Evolutionary conservation across 2,113 vertebrate genomes (phyloP).

Genomic region (Alligator sinensis): DNA sequence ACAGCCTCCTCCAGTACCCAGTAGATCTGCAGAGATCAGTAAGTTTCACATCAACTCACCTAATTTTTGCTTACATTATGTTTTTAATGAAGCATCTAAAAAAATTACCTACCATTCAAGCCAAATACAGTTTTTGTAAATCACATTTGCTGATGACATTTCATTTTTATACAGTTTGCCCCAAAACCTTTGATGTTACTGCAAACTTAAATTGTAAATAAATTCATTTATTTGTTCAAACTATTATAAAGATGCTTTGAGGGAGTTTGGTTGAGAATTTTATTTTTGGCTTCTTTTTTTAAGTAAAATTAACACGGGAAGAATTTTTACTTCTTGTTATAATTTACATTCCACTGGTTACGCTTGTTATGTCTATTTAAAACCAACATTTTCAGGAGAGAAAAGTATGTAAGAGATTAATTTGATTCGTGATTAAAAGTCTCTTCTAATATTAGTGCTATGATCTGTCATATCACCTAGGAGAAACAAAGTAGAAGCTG

Average conservation of each 20-base stretch:
- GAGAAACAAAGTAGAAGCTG: background rate
- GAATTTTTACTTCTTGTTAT: background rate
- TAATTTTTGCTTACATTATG: slow-evolving; percentile 37
- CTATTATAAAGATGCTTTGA: background rate
- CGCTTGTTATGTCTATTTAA: background rate
- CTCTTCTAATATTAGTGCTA: background rate
- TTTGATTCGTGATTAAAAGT: background rate
- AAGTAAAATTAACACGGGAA: background rate
- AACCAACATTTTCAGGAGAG: background rate
- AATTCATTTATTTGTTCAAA: background rate
- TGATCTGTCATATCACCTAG: background rate
- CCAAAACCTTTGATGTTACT: slow-evolving; percentile 19
- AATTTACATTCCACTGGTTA: background rate
- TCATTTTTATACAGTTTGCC: background rate
- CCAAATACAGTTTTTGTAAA: slow-evolving; percentile 17
- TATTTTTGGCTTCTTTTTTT: slow-evolving; percentile 43
- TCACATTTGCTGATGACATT: background rate
- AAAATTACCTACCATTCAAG: background rate
- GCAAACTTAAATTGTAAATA: background rate
- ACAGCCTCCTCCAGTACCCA: slow-evolving; percentile 88
- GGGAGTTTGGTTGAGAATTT: background rate
- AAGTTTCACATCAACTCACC: slow-evolving; percentile 72
- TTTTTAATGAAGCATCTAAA: slow-evolving; percentile 20
- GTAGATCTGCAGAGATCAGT: slow-evolving; percentile 90
- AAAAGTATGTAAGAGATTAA: slow-evolving; percentile 23